Conservation (phyloP, 2,888 invertebrate species). For the Pachydiplax longipennis region DNA sequence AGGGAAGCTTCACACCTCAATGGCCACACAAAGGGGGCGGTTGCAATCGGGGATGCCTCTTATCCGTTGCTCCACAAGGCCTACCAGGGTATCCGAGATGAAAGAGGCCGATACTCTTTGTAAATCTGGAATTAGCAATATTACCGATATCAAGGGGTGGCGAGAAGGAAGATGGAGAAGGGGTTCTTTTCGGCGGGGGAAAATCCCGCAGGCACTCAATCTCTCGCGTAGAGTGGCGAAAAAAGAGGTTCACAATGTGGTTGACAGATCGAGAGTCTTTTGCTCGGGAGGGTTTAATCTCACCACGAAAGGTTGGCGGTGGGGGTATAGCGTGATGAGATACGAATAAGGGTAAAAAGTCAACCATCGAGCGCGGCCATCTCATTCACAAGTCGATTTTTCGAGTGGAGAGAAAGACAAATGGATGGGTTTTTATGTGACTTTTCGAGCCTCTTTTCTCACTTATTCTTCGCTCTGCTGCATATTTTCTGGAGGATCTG, state of each 20-base stretch:
- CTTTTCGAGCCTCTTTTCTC: too few species aligned
- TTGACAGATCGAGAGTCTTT: neutral
- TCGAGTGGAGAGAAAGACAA: neutral
- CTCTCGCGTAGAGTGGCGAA: neutral
- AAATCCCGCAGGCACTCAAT: neutral
- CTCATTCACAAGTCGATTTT: conserved; percentile 18
- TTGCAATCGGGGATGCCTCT: neutral
- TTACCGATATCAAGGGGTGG: conserved; percentile 1
- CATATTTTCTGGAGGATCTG: too few species aligned
- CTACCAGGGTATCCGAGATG: neutral
- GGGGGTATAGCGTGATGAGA: neutral
- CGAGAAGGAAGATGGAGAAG: neutral
- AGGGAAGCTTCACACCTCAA: conserved; percentile 18
- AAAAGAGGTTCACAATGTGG: neutral
- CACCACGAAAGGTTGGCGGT: neutral
- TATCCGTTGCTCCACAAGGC: neutral
- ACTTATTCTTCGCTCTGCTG: too few species aligned
- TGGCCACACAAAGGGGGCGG: conserved; percentile 19
- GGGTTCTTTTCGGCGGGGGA: neutral
- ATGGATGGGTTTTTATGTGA: neutral
- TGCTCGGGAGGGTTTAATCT: conserved; percentile 13
- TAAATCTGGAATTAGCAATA: conserved; percentile 37
- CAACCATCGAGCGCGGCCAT: neutral
- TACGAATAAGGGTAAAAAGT: neutral
- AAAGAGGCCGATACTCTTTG: conserved; percentile 38